phyloP scores from a whole-genome alignment of 2,888 invertebrate species.

The Lithophane semibrunnea region DNA sequence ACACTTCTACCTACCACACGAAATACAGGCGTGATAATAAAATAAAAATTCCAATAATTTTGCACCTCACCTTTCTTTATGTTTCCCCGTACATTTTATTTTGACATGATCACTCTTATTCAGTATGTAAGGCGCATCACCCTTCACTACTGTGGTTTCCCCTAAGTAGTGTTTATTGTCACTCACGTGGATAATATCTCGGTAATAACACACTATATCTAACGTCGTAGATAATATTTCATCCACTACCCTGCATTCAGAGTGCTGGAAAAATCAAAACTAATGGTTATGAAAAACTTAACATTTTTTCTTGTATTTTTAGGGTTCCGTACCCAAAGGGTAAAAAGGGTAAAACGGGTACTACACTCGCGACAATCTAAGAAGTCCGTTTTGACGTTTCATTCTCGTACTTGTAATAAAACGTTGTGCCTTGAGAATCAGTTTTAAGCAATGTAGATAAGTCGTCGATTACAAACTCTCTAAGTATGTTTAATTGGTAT shows the following conservation, averaged over 20 bases:
- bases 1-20: too few species aligned
- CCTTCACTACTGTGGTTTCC: conserved; percentile 86
- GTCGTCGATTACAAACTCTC: too few species aligned
- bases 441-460: too few species aligned
- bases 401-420: too few species aligned
- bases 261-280: conserved; percentile 82
- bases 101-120: conserved; percentile 93
- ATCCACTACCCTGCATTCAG: conserved; percentile 81
- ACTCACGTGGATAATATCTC: conserved; percentile 92
- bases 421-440: too few species aligned
- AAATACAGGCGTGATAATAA: not conserved
- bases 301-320: too few species aligned
- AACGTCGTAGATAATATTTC: conserved; percentile 74
- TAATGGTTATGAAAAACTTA: not conserved
- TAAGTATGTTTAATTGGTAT: too few species aligned
- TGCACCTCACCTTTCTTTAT: conserved; percentile 73
- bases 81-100: conserved; percentile 90
- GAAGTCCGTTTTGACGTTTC: too few species aligned
- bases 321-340: too few species aligned
- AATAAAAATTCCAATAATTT: not conserved
- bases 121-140: conserved; percentile 81
- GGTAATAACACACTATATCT: conserved; percentile 89
- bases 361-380: too few species aligned
- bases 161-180: conserved; percentile 91
- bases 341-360: too few species aligned